Evolutionary conservation across 2,888 invertebrate species (phyloP), one percentile per base, ranked within the genome.

Genomic region (Myopa tessellatipennis): DNA sequence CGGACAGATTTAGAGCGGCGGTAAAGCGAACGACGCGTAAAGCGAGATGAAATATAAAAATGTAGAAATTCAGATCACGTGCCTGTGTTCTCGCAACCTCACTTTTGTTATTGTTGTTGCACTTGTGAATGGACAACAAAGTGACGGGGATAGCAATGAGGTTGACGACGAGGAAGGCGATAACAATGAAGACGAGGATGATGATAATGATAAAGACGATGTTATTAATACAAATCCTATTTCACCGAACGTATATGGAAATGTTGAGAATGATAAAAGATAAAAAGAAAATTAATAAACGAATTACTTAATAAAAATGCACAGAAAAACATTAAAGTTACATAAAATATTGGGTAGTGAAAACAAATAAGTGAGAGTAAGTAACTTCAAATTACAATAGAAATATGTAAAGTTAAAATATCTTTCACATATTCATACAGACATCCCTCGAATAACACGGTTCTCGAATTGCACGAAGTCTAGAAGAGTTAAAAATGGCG

Each of bases 81-180:
- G 50, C 61, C 63, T 45, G 45, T 10, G 45, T 73, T 61, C 14
- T 58, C 10, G 16, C 52, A 52, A 52, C 26, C 34, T 52, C 26
- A 71, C 26, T 18, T 34, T 58, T 60, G 34, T 58, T 55, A 58
- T 71, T 71, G 71, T 71, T 18, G 71, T 34, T 55, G 36, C n/a
- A 63, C 36, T 60, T 6, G 26, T 26, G 34, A 26, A 63, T 36
- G 34, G 12, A 63, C 63, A 16, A 3, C 68, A 45, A 68, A 8
- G 7, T 16, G 26, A 45, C 69, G 26, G 18, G 45, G 40, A 69
- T 45, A 4, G 26, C 45, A 45, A 4, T 10, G 69, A 18, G 16
- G 69, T 40, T 18, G 40, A 68, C 2, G 18, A 69, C 18, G 26
- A 69, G 38, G 18, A 69, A 26, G 8, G 36, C 45, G 40, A 52